Percentiles rank a stretch among this genome's conserved stretches.
phyloP scores from a whole-genome alignment of 2,113 vertebrate genomes.

The Petroica traversi region DNA sequence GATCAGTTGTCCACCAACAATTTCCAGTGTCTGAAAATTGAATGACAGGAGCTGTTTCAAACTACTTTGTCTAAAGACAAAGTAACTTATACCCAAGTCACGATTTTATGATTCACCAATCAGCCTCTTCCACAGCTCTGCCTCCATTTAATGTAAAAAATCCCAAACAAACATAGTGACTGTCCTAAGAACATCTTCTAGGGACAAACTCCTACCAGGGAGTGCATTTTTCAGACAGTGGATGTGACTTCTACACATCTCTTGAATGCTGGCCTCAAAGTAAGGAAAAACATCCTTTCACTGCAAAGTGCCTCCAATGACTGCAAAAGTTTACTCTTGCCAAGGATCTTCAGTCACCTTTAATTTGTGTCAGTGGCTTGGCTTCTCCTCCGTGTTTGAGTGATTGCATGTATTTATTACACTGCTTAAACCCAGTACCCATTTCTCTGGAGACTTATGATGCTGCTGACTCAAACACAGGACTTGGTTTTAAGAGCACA shows the following conservation, averaged over 20 bases:
- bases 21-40: not conserved
- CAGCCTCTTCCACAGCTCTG: not conserved
- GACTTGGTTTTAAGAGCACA: not conserved
- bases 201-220: not conserved
- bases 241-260: not conserved
- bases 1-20: rapidly evolving
- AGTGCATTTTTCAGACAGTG: not conserved
- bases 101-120: not conserved
- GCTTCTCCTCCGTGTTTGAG: not conserved
- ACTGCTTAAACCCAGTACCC: not conserved
- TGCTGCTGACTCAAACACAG: not conserved
- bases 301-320: not conserved
- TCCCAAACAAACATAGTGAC: too few relatives aligned
- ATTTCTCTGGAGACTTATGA: not conserved
- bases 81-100: not conserved
- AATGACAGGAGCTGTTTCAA: not conserved
- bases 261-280: not conserved
- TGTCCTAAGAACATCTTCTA: not conserved
- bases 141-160: not conserved
- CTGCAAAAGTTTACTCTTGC: not conserved
- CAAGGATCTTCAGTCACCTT: not conserved
- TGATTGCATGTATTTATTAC: not conserved
- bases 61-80: not conserved
- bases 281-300: not conserved
- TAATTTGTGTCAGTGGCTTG: not conserved